Conservation (phyloP, 2,888 invertebrate genomes). For the Aspidiotus destructor region DNA sequence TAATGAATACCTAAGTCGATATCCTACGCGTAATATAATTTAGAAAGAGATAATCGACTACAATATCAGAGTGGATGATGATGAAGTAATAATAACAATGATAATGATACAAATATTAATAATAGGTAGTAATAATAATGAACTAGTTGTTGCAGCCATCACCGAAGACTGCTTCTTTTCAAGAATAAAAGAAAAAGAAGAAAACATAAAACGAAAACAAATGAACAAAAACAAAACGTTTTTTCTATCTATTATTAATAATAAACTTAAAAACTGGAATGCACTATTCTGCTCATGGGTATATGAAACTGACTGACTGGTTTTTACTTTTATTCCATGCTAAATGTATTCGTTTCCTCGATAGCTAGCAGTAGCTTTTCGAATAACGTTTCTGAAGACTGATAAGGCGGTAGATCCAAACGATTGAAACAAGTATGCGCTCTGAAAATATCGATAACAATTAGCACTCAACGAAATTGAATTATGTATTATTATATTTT, state of each 20-base stretch:
- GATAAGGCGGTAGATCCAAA: constrained; percentile 91
- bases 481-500: too few species aligned
- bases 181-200: constrained; percentile 9
- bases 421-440: constrained; percentile 98
- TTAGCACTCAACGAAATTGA: too few species aligned
- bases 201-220: constrained; percentile 10
- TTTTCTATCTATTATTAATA: neutral
- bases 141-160: too few species aligned
- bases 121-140: too few species aligned
- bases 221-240: neutral
- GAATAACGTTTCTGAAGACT: constrained; percentile 78
- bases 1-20: too few species aligned
- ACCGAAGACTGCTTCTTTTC: neutral
- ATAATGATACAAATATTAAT: too few species aligned
- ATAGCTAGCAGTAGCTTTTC: constrained; percentile 88
- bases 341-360: constrained; percentile 92
- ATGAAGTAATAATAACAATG: too few species aligned
- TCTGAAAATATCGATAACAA: constrained; percentile 42
- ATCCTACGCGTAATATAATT: too few species aligned
- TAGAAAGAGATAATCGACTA: too few species aligned
- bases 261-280: constrained; percentile 20
- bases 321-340: constrained; percentile 60
- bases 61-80: too few species aligned
- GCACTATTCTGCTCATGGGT: constrained; percentile 6
- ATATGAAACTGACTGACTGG: neutral